These are phyloP conservation scores for Germaria angustata DNA, from an alignment of 2,888 invertebrate genomes.

Conservation along the genomic window DNA sequence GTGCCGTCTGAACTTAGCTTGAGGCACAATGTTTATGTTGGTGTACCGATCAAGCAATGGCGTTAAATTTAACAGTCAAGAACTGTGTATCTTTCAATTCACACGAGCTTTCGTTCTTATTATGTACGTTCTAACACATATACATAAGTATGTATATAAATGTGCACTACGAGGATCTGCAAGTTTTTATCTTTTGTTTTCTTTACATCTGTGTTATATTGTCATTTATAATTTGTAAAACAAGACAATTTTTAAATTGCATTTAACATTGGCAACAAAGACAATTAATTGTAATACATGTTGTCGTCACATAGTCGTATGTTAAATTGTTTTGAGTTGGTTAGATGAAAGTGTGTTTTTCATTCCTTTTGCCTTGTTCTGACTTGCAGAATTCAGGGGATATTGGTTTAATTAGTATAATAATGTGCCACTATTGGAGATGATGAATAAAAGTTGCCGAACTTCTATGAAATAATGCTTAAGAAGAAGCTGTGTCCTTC, in stretches of 20 bases:
- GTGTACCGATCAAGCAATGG: constrained; percentile 25
- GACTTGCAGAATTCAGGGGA: not conserved
- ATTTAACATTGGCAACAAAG: constrained; percentile 40
- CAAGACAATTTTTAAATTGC: constrained; percentile 43
- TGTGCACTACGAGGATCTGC: not conserved
- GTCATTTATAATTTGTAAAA: constrained; percentile 62
- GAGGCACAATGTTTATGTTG: not conserved
- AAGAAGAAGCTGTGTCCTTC: no score
- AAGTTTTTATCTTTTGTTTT: not conserved
- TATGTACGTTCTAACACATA: not conserved
- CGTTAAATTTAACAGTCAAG: constrained; percentile 56
- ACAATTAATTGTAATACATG: constrained; percentile 34
- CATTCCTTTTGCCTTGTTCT: not conserved
- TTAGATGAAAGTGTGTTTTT: constrained; percentile 21
- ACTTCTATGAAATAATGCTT: no score
- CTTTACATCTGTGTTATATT: constrained; percentile 7
- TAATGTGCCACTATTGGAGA: not conserved
- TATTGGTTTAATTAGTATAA: not conserved
- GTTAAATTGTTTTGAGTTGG: not conserved
- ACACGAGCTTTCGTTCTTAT: constrained; percentile 1
- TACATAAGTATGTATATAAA: no score
- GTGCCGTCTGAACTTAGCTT: not conserved
- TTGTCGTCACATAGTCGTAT: not conserved
- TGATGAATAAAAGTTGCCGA: no score
- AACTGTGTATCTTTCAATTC: constrained; percentile 56